These are phyloP conservation scores for Cossypha polioptera DNA, from an alignment of 2,797 vertebrate species.

Conservation along the genomic window DNA sequence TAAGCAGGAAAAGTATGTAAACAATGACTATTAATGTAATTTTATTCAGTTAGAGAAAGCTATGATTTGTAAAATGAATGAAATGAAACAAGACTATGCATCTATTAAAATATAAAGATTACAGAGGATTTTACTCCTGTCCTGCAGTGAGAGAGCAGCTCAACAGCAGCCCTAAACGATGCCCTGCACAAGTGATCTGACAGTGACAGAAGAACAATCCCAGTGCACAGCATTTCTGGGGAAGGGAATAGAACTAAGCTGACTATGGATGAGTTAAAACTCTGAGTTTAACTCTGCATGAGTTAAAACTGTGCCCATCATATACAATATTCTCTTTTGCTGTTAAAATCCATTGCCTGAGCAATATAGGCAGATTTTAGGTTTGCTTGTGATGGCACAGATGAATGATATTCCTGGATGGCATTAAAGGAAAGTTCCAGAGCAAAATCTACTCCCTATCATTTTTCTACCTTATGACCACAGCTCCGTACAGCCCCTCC, in stretches of 20 bases:
- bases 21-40: background rate
- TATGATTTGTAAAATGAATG: background rate
- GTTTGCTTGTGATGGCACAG: background rate
- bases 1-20: background rate
- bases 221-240: background rate
- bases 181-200: background rate
- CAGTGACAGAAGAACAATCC: background rate
- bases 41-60: background rate
- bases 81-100: background rate
- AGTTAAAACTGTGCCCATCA: background rate
- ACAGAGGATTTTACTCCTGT: background rate
- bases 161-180: rapidly evolving
- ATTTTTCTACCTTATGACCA: background rate
- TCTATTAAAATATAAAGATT: background rate
- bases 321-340: background rate
- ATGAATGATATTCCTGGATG: background rate
- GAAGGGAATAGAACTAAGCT: background rate
- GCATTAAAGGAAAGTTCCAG: background rate
- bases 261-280: background rate
- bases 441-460: background rate
- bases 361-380: background rate
- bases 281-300: background rate
- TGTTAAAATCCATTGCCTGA: background rate
- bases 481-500: background rate
- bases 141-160: background rate